Evolutionary conservation across 1,140 invertebrate genomes (phyloP).

Genomic region (Drosophila ohnishii): DNA sequence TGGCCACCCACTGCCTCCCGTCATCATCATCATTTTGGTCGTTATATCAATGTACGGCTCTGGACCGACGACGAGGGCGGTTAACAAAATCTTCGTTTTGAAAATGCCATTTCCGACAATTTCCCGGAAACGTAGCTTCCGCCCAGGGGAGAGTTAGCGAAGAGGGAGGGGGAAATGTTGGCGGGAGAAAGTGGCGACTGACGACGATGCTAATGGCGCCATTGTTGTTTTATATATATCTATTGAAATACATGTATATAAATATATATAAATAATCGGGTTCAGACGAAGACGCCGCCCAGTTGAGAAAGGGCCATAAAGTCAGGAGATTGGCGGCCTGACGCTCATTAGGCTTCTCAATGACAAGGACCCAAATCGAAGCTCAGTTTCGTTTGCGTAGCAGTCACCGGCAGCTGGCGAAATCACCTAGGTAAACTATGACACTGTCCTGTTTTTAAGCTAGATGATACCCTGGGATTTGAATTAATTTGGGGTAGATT

Average conservation of each 20-base stretch:
- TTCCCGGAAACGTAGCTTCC: slow-evolving; percentile 67
- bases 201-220: slow-evolving; percentile 62
- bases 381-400: slow-evolving; percentile 7
- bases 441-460: not conserved
- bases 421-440: slow-evolving; percentile 3
- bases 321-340: slow-evolving; percentile 52
- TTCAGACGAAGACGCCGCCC: slow-evolving; percentile 1
- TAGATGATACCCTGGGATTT: not conserved
- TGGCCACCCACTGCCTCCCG: slow-evolving; percentile 11
- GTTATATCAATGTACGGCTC: slow-evolving; percentile 49
- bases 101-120: slow-evolving; percentile 75
- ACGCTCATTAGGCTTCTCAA: slow-evolving; percentile 44
- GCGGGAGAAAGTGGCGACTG: slow-evolving; percentile 35
- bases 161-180: not conserved
- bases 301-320: slow-evolving; percentile 15
- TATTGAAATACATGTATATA: slow-evolving; percentile 12
- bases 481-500: too few species aligned
- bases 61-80: slow-evolving; percentile 17
- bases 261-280: not conserved
- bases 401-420: slow-evolving; percentile 3
- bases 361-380: slow-evolving; percentile 13
- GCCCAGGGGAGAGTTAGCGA: slow-evolving; percentile 19
- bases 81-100: slow-evolving; percentile 59
- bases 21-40: slow-evolving; percentile 47
- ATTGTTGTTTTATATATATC: slow-evolving; percentile 54